These are phyloP conservation scores for Phylloscopus whistleri DNA, from an alignment of 2,113 vertebrate genomes.

Conservation along the genomic window DNA sequence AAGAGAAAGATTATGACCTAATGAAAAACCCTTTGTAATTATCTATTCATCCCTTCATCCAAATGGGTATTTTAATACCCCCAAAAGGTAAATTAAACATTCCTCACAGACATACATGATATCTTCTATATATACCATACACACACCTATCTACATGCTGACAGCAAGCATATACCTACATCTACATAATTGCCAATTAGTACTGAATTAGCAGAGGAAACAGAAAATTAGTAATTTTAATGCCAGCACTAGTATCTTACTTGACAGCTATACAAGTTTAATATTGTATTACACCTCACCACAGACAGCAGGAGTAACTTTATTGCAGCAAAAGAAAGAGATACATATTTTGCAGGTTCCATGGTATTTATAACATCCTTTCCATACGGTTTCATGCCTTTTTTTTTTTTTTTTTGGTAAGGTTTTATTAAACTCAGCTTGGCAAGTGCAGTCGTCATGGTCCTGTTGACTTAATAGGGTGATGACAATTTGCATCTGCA, in stretches of 20 bases:
- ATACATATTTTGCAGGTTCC: background rate
- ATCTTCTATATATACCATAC: background rate
- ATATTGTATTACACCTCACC: background rate
- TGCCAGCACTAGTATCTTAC: background rate
- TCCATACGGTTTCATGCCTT: background rate
- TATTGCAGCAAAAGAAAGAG: background rate
- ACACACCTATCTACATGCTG: background rate
- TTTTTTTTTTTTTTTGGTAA: background rate
- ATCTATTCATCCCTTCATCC: background rate
- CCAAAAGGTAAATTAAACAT: background rate
- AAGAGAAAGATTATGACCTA: background rate
- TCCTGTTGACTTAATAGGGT: background rate
- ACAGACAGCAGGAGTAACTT: background rate
- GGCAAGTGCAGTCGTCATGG: background rate
- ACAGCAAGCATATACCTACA: background rate
- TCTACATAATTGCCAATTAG: background rate
- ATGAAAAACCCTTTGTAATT: background rate
- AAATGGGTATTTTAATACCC: background rate
- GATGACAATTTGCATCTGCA: constrained; percentile 1
- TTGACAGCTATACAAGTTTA: background rate
- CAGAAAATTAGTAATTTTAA: background rate
- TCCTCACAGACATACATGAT: background rate
- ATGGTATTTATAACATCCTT: background rate
- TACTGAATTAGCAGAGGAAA: background rate
- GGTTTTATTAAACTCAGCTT: background rate